These are phyloP conservation scores for Holothuria glaberrima DNA, from an alignment of 35 echinoderm and acorn worm genomes.

Conservation along the genomic window DNA sequence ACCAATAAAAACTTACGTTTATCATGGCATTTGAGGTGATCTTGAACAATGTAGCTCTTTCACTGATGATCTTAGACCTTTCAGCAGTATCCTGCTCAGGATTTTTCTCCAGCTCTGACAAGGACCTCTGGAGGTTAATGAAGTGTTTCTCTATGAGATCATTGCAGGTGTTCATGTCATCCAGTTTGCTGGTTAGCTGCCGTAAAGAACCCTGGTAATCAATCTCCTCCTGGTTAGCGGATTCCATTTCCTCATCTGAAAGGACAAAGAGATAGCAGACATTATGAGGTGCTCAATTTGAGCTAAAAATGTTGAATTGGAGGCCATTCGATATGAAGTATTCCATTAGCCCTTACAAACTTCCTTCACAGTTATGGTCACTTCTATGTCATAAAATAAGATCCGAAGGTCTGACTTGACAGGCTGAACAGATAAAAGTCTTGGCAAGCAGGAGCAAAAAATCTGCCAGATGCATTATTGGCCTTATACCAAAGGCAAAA, in stretches of 20 bases:
- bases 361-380: no score
- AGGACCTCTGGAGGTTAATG: conserved; percentile 82
- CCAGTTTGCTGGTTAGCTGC: conserved; percentile 84
- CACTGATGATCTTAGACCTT: conserved; percentile 90
- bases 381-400: no score
- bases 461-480: no score
- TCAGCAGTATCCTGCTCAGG: conserved; percentile 74
- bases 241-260: conserved; percentile 85
- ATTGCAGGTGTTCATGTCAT: conserved; percentile 97
- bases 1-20: conserved; percentile 72
- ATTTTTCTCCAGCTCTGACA: conserved; percentile 84
- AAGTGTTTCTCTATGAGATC: conserved; percentile 96
- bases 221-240: conserved; percentile 74
- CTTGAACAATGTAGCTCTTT: conserved; percentile 93
- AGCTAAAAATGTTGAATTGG: neutral
- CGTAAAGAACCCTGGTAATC: conserved; percentile 84
- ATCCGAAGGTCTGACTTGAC: no score
- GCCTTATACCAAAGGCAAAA: no score
- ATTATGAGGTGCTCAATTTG: neutral
- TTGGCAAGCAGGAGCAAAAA: neutral
- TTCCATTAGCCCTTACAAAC: no score
- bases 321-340: no score
- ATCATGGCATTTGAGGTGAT: conserved; percentile 99
- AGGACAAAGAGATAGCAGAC: conserved; percentile 10
- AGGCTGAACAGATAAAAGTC: no score